Base-by-base conservation (phyloP, 2,113 vertebrate genomes). In the Loxodonta africana region DNA sequence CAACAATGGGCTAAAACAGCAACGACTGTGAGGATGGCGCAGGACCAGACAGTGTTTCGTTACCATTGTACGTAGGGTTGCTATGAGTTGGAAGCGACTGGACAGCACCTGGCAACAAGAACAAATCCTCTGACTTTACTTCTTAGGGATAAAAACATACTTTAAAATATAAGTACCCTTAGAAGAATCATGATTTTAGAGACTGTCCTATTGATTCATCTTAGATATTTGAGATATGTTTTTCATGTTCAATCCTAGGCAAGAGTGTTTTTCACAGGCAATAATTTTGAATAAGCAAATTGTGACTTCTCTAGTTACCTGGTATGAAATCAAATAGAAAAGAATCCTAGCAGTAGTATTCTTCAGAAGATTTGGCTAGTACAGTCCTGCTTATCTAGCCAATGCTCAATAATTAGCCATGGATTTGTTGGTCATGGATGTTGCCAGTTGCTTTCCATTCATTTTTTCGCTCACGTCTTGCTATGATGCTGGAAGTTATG, bases 171-270 rank as follows among this genome's bases (percentile, higher is more conserved):
- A 65, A 93, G 51, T 95, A 63, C 6, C 8, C 6, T 69, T 80
- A 94, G 71, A 71, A 7, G 9, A 80, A 89, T 88, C 11, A 73
- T 89, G 14, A 69, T 90, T 95, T 88, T 95, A 82, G 57, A 95
- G 37, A 85, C 1, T 60, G 5, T 57, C 15, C 26, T 67, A 74
- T 2, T 77, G 62, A 92, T 71, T 90, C 69, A 69, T 92, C 87
- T 95, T 80, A 90, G 23, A 12, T 18, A 48, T 62, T 62, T 86
- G 37, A 82, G 4, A 33, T 88, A 17, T 57, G 63, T 94, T 85
- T 85, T 90, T 94, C 44, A 53, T 69, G 8, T 48, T 2, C n/a
- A 91, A 25, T 25, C 5, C 21, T 89, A 74, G 62, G 20, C 10
- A 60, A 90, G 1, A 92, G 37, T 57, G 1, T 65, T 94, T 92